A percentile compares a stretch with the other conserved stretches of the same genome.
phyloP scores from a whole-genome alignment of 2,113 vertebrate genomes.

The Eulemur macaco region DNA sequence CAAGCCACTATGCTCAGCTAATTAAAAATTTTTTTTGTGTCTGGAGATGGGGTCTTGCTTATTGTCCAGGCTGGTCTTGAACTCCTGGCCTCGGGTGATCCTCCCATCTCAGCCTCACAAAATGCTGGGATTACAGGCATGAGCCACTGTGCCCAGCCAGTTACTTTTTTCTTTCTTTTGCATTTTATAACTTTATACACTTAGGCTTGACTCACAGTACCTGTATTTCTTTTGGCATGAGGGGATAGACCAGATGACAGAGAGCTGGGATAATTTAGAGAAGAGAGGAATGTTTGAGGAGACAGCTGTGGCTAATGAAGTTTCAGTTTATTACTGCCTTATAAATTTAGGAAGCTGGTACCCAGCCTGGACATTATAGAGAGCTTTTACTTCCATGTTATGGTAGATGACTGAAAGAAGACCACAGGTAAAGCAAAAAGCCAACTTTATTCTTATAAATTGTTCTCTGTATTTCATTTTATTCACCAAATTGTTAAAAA shows the following conservation, averaged over 20 bases:
- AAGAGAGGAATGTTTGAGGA: background rate
- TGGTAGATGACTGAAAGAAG: background rate
- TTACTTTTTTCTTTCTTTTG: background rate
- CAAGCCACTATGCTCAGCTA: too few relatives aligned
- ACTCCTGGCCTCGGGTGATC: too few relatives aligned
- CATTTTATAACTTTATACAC: background rate
- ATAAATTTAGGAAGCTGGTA: background rate
- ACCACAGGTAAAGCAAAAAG: background rate
- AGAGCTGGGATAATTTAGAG: background rate
- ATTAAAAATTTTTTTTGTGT: too few relatives aligned
- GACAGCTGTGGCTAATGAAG: background rate
- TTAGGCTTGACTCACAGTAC: background rate
- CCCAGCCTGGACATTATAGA: background rate
- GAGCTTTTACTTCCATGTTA: background rate
- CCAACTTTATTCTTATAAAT: background rate
- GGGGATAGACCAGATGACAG: background rate
- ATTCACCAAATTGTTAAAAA: constrained; percentile 5
- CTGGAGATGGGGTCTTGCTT: too few relatives aligned
- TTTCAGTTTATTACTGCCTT: background rate
- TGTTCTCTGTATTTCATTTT: background rate
- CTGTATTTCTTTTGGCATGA: background rate
- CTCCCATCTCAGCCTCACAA: too few relatives aligned
- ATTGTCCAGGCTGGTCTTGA: too few relatives aligned
- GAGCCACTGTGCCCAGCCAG: too few relatives aligned
- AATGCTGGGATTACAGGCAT: too few relatives aligned